Evolutionary conservation across 2,797 vertebrate genomes (phyloP).

Genomic region (Paratrypauchen microcephalus): DNA sequence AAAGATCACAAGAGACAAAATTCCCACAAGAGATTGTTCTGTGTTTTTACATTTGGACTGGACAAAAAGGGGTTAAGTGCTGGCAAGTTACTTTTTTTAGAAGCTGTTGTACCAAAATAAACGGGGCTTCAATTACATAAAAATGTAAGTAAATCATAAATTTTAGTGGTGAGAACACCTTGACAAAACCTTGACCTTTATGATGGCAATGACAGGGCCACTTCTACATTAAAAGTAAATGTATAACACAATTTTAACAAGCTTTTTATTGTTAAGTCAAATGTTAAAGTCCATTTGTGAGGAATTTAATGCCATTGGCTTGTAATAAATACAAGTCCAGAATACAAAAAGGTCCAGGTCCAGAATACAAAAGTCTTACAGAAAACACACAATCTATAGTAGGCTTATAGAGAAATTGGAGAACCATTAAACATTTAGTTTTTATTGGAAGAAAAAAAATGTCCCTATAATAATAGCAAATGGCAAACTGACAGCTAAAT

Average conservation of each 20-base stretch:
- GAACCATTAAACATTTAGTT: too few species aligned
- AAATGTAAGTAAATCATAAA: slow-evolving; percentile 8
- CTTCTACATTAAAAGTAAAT: slow-evolving; percentile 65
- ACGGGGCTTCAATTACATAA: too few species aligned
- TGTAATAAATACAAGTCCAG: neutral
- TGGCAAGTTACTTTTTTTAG: too few species aligned
- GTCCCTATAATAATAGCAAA: neutral
- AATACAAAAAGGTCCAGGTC: too few species aligned
- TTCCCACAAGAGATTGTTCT: too few species aligned
- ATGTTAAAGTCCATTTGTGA: slow-evolving; percentile 60
- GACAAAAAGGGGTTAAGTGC: too few species aligned
- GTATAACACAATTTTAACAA: slow-evolving; percentile 70
- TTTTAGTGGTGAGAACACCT: slow-evolving; percentile 42
- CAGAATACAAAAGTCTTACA: too few species aligned
- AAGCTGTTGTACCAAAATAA: too few species aligned
- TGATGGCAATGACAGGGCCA: slow-evolving; percentile 12
- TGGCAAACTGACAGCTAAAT: neutral
- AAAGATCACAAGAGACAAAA: too few species aligned
- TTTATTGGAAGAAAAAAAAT: neutral
- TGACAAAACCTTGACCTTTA: slow-evolving; percentile 58
- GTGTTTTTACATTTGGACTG: too few species aligned
- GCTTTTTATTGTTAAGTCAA: slow-evolving; percentile 46
- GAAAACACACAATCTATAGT: too few species aligned
- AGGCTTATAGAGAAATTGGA: too few species aligned
- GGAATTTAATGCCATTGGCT: slow-evolving; percentile 13